phyloP scores from a whole-genome alignment of 1,140 invertebrate genomes.

The Ceratina japonica region DNA sequence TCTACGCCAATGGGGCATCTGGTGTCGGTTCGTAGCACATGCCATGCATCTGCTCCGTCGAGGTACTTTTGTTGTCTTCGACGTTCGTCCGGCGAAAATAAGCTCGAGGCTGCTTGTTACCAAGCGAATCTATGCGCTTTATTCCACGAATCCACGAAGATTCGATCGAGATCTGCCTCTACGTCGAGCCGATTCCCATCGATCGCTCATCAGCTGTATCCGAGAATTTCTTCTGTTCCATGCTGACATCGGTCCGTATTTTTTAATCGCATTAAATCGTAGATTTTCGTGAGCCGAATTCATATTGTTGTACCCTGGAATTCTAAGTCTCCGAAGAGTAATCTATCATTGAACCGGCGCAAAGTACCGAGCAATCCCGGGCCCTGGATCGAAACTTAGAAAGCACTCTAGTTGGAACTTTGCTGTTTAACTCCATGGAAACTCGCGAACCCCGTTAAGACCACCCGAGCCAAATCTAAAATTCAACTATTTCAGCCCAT shows the following conservation, averaged over 20 bases:
- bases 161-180: slow-evolving; percentile 9
- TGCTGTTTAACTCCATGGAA: not conserved
- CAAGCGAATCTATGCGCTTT: slow-evolving; percentile 57
- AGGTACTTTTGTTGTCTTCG: slow-evolving; percentile 75
- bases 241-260: no score
- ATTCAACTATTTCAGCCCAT: no score
- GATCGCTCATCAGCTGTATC: slow-evolving; percentile 9
- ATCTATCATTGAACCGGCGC: not conserved
- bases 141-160: not conserved
- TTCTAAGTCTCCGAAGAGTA: not conserved
- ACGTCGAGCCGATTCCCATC: not conserved
- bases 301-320: not conserved
- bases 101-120: slow-evolving; percentile 67
- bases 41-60: slow-evolving; percentile 75
- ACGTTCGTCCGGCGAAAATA: slow-evolving; percentile 66
- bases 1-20: slow-evolving; percentile 78
- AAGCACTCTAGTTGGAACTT: not conserved
- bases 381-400: slow-evolving; percentile 10
- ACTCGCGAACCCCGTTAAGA: not conserved
- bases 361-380: not conserved
- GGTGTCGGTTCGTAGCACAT: slow-evolving; percentile 77
- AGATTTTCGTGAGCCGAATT: no score
- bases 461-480: no score
- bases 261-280: no score
- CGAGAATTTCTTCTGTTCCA: not conserved